A percentile compares a stretch with the other conserved stretches of the same genome.
Conservation (phyloP, 2,797 vertebrate species). For the Myripristis murdjan region DNA sequence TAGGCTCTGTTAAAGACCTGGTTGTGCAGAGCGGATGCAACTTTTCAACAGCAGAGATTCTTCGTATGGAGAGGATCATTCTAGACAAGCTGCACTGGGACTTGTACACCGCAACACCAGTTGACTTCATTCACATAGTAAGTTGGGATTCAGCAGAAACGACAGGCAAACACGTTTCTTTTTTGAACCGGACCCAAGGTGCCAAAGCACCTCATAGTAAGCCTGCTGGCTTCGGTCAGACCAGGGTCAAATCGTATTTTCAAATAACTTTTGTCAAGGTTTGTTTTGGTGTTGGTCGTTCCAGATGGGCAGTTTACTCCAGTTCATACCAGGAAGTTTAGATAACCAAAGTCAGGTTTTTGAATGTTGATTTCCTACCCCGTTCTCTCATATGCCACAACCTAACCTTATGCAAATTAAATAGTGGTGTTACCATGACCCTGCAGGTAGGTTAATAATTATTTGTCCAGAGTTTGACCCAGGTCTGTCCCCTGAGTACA, state of each 20-base stretch:
- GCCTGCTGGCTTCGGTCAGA: slow-evolving; percentile 1
- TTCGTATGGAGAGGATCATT: slow-evolving; percentile 91
- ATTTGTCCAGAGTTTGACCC: neutral
- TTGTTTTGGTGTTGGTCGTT: neutral
- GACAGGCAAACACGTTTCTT: slow-evolving; percentile 31
- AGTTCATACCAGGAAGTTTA: neutral
- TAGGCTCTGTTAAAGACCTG: slow-evolving; percentile 88
- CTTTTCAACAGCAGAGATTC: slow-evolving; percentile 90
- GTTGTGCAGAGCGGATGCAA: slow-evolving; percentile 87
- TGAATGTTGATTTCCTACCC: neutral
- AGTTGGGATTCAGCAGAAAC: slow-evolving; percentile 75
- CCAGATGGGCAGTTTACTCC: neutral
- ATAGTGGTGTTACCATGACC: neutral
- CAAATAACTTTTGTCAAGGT: neutral
- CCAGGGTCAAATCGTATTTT: neutral
- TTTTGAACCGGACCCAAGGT: slow-evolving; percentile 29
- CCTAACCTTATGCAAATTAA: neutral
- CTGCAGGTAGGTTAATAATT: neutral
- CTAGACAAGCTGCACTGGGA: slow-evolving; percentile 92
- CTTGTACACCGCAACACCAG: slow-evolving; percentile 88
- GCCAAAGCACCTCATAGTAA: slow-evolving; percentile 34
- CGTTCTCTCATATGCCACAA: neutral
- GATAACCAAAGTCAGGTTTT: neutral
- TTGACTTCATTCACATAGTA: slow-evolving; percentile 92
- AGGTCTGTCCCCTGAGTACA: neutral